phyloP scores from a whole-genome alignment of 2,113 vertebrate genomes.

The Oreotragus oreotragus region DNA sequence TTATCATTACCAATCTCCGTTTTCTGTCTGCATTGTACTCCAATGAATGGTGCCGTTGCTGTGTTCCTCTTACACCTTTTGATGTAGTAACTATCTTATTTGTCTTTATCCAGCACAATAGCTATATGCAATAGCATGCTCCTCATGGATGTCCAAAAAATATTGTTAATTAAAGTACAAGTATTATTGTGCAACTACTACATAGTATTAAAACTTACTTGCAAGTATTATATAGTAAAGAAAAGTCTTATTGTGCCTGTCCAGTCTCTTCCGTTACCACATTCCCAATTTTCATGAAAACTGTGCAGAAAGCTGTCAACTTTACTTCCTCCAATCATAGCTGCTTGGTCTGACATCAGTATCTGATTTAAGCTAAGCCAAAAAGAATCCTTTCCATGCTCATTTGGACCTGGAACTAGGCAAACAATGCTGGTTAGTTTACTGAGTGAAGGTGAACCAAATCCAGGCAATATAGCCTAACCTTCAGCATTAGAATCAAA shows the following conservation, averaged over 20 bases:
- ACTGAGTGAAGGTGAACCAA: background rate
- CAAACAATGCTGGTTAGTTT: background rate
- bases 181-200: background rate
- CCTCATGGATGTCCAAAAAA: background rate
- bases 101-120: background rate
- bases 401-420: background rate
- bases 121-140: background rate
- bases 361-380: background rate
- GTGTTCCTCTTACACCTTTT: background rate
- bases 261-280: background rate
- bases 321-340: background rate
- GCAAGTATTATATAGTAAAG: background rate
- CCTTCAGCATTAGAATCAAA: background rate
- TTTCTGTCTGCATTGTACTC: background rate
- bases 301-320: background rate
- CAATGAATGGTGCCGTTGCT: background rate
- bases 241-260: background rate
- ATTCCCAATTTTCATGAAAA: background rate
- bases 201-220: background rate
- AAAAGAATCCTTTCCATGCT: background rate
- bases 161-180: background rate
- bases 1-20: background rate
- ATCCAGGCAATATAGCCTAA: background rate
- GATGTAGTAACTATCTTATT: background rate
- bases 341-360: background rate